These are phyloP conservation scores for Bucco capensis DNA, from an alignment of 2,113 vertebrate species.

Conservation along the genomic window DNA sequence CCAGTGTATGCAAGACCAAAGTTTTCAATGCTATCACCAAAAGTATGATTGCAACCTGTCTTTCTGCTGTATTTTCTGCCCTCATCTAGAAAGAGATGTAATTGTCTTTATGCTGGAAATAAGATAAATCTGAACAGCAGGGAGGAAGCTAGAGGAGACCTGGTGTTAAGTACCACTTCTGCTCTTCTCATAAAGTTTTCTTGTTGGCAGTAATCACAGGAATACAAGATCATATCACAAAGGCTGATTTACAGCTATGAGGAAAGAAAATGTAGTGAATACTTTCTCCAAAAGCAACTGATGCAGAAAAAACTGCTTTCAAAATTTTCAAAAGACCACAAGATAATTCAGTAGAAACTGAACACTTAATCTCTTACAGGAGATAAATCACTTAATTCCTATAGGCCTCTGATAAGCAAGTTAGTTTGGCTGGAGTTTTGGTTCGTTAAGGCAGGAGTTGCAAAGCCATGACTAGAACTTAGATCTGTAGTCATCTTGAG, in stretches of 20 bases:
- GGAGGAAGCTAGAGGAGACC: not conserved
- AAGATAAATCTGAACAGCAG: not conserved
- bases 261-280: not conserved
- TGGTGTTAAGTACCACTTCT: not conserved
- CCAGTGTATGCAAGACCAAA: not conserved
- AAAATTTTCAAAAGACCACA: not conserved
- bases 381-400: not conserved
- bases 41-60: not conserved
- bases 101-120: not conserved
- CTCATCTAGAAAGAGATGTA: not conserved
- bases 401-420: not conserved
- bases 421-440: not conserved
- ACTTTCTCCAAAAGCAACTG: not conserved
- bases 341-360: not conserved
- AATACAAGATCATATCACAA: not conserved
- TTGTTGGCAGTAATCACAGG: not conserved
- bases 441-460: not conserved
- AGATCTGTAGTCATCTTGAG: not conserved
- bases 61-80: not conserved
- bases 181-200: not conserved
- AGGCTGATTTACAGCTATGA: not conserved
- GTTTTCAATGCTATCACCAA: not conserved
- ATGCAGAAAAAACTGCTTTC: not conserved
- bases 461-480: not conserved
- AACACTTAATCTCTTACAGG: not conserved